Percentiles rank a stretch among this genome's conserved stretches.
Evolutionary conservation across 2,888 invertebrate genomes (phyloP).

Genomic region (Mycalesis mineus): DNA sequence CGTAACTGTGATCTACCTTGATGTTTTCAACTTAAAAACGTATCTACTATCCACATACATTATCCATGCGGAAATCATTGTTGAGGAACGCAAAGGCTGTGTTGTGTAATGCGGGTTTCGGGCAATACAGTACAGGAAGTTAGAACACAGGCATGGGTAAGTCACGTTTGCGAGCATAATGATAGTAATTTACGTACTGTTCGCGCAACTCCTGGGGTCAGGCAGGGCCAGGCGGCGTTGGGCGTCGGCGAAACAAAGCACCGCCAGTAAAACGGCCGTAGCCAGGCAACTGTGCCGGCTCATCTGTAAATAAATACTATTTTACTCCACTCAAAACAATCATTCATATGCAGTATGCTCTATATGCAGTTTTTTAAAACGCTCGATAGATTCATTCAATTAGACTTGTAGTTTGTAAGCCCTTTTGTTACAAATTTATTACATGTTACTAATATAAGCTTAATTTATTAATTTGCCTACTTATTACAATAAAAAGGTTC

Average conservation of each 20-base stretch:
- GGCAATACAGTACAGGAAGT: background rate
- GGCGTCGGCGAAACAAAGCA: constrained; percentile 84
- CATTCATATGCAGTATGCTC: too few relatives aligned
- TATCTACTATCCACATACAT: background rate
- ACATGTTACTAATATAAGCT: too few relatives aligned
- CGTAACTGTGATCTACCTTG: too few relatives aligned
- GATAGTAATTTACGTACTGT: constrained; percentile 81
- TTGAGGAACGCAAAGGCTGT: background rate
- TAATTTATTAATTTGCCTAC: too few relatives aligned
- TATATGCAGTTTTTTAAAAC: too few relatives aligned
- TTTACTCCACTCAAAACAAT: too few relatives aligned
- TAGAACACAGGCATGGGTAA: background rate
- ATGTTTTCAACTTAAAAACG: too few relatives aligned
- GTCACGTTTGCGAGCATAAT: background rate
- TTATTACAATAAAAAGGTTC: too few relatives aligned
- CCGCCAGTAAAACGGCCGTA: constrained; percentile 68
- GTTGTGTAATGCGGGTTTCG: background rate
- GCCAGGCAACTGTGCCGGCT: constrained; percentile 64
- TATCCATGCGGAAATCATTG: background rate
- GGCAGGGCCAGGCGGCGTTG: constrained; percentile 92
- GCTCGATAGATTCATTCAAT: too few relatives aligned
- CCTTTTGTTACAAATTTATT: too few relatives aligned
- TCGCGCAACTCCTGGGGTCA: constrained; percentile 92
- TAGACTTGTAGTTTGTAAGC: too few relatives aligned
- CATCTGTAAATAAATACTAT: constrained; percentile 50